Evolutionary conservation across 2,797 vertebrate species (phyloP), one percentile per base, ranked within the genome.

Genomic region (Nyctalus aviator): DNA sequence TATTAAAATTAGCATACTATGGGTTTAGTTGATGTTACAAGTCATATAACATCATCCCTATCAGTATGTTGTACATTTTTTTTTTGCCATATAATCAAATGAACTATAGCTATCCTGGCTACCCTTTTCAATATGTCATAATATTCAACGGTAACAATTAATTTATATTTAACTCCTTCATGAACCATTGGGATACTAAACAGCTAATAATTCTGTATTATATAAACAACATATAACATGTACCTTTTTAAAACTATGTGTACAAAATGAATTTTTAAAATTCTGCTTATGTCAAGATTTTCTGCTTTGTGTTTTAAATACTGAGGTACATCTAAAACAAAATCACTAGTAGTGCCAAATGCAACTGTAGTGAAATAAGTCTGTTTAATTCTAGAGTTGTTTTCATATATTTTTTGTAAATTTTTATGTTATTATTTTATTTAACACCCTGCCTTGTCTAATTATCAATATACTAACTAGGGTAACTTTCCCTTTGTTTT

Each of bases 381-480:
- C 62, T 85, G 50, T 91, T 76, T 37, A 93, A 84, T 66, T 93
- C 18, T 53, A 73, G 23, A 71, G 25, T 55, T 71, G 4, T 44
- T 75, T 20, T 71, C 11, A 59, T 37, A 72, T 59, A 32, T 85
- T 91, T 75, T 46, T 57, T 75, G 10, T 14, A 89, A 44, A 93
- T 48, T 57, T 91, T 76, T 35, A 41, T 57, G n/a, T 78, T 20
- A 72, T 69, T 48, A 81, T 59, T 95, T 94, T 84, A 91, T 3
- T 35, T 90, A 64, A 92, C 4, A 90, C 64, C 7, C 55, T 90
- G 15, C 1, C 77, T 59, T 88, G 21, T 77, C 3, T 85, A 86
- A 73, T 68, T 68, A 93, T 73, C 59, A 93, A 79, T 71, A 90
- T 66, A 2, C 32, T 73, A 76, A 81, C 46, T 44, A 53, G 53